Evolutionary conservation across 2,888 invertebrate genomes (phyloP).

Genomic region (Diaperis boleti): DNA sequence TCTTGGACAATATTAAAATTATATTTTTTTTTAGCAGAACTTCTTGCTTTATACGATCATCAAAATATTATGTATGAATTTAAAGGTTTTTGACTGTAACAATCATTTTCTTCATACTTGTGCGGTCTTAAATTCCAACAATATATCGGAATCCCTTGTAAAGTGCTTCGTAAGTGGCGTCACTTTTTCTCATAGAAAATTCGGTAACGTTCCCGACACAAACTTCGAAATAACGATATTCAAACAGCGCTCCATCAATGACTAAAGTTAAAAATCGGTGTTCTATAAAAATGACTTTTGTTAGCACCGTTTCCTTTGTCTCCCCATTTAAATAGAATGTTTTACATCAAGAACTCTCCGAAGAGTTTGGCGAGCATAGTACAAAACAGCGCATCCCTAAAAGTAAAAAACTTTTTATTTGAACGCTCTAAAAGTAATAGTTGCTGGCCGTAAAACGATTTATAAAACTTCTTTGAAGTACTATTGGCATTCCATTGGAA

Average conservation of each 20-base stretch:
- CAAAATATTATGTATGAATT: too few species aligned
- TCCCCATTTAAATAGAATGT: slow-evolving; percentile 1
- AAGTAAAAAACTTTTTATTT: slow-evolving; percentile 35
- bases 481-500: slow-evolving; percentile 23
- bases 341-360: slow-evolving; percentile 1
- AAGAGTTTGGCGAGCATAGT: slow-evolving; percentile 4
- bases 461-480: slow-evolving; percentile 33
- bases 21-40: too few species aligned
- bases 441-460: slow-evolving; percentile 38
- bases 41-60: too few species aligned
- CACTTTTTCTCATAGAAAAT: not conserved
- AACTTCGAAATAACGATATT: not conserved
- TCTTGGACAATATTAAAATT: too few species aligned
- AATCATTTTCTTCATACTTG: too few species aligned
- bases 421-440: slow-evolving; percentile 32
- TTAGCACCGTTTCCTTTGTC: slow-evolving; percentile 1
- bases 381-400: slow-evolving; percentile 5
- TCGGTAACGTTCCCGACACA: not conserved
- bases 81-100: too few species aligned
- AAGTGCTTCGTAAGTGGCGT: too few species aligned
- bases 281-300: not conserved
- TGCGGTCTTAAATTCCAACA: too few species aligned
- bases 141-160: too few species aligned
- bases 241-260: slow-evolving; percentile 3
- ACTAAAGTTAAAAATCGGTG: not conserved